Conservation (phyloP, 2,797 vertebrate species). For the Parauchenoglanis punctatus region DNA sequence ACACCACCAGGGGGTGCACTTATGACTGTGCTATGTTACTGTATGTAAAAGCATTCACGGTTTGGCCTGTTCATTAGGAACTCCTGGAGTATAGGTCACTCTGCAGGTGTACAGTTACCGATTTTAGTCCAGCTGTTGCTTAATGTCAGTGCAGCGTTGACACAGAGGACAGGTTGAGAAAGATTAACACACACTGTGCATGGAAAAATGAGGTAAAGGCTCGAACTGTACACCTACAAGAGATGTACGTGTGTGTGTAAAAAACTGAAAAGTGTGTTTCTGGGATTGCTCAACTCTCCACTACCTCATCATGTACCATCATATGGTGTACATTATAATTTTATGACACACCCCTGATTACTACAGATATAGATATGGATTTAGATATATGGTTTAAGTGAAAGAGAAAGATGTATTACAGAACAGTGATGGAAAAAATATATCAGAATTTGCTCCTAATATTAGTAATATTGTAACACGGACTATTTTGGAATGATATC, state of each 20-base stretch:
- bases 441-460: not conserved
- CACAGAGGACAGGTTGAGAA: not conserved
- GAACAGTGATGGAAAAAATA: not conserved
- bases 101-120: constrained; percentile 21
- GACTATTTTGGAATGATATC: not conserved
- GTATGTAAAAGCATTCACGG: not conserved
- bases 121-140: constrained; percentile 12
- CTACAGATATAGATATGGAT: not conserved
- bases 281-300: not conserved
- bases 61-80: not conserved
- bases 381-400: not conserved
- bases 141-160: constrained; percentile 2
- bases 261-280: not conserved
- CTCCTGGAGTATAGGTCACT: not conserved
- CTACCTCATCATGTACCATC: not conserved
- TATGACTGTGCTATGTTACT: not conserved
- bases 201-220: not conserved
- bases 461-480: not conserved
- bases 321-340: not conserved
- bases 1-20: constrained; percentile 41
- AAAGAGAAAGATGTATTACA: not conserved
- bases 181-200: not conserved
- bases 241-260: not conserved
- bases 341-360: not conserved
- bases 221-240: not conserved